Evolutionary conservation across 2,888 invertebrate genomes (phyloP).

Genomic region (Scelioninae gen. 2): DNA sequence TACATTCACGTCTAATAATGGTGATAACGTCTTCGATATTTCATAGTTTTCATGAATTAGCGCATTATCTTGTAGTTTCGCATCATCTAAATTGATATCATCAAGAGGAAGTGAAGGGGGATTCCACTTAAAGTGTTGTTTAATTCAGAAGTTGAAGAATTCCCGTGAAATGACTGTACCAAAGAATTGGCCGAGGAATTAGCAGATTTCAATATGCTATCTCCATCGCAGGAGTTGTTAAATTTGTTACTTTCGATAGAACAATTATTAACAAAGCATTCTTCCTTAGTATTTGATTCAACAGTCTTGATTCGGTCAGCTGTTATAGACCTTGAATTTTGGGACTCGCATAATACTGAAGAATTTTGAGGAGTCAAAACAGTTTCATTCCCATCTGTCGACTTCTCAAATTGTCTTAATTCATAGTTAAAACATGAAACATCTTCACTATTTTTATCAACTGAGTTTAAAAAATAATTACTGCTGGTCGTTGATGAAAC

Average conservation of each 20-base stretch:
- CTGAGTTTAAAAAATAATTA: slow-evolving; percentile 3
- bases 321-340: background rate
- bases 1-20: too few relatives aligned
- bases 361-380: background rate
- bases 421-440: background rate
- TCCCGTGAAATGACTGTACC: too few relatives aligned
- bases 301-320: background rate
- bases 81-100: too few relatives aligned
- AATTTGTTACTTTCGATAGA: slow-evolving; percentile 3
- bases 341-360: background rate
- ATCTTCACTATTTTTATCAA: background rate
- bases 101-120: too few relatives aligned
- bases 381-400: background rate
- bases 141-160: too few relatives aligned
- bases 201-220: slow-evolving; percentile 3
- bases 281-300: background rate
- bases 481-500: slow-evolving; percentile 5
- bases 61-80: too few relatives aligned
- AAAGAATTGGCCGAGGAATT: too few relatives aligned
- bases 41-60: too few relatives aligned
- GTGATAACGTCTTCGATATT: too few relatives aligned
- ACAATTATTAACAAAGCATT: slow-evolving; percentile 5
- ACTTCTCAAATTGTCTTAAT: slow-evolving; percentile 3
- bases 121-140: too few relatives aligned
- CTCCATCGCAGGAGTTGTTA: slow-evolving; percentile 2